A percentile compares a stretch with the other conserved stretches of the same genome.
Conservation (phyloP, 2,888 invertebrate species). For the Xestia rhomboidea region DNA sequence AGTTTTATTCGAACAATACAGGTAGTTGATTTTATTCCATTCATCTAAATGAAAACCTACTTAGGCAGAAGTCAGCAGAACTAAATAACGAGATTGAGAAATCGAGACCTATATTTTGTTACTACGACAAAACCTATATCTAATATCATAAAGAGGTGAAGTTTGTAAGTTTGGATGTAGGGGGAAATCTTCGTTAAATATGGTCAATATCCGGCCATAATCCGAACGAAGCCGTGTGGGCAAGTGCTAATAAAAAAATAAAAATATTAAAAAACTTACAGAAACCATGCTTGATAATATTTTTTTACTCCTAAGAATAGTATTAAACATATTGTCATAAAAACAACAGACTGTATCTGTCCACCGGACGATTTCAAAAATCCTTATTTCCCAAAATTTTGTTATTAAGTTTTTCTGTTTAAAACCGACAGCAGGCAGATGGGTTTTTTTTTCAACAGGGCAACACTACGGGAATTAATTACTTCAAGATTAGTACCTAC, state of each 20-base stretch:
- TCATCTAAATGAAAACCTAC: not conserved
- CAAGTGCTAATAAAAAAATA: too few species aligned
- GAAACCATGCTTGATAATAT: not conserved
- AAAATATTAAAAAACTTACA: not conserved
- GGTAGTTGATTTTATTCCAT: not conserved
- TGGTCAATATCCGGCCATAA: too few species aligned
- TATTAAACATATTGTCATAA: not conserved
- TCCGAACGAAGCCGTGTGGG: too few species aligned
- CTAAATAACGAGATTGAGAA: not conserved
- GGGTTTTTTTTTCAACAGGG: slow-evolving; percentile 50
- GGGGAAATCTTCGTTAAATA: too few species aligned
- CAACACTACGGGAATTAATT: slow-evolving; percentile 56
- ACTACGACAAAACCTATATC: too few species aligned
- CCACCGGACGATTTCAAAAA: slow-evolving; percentile 46
- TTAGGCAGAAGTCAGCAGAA: not conserved
- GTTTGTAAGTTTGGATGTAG: too few species aligned
- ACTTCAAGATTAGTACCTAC: slow-evolving; percentile 33
- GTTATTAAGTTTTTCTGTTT: slow-evolving; percentile 66
- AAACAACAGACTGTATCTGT: slow-evolving; percentile 51
- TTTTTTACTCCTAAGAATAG: not conserved
- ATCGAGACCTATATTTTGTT: too few species aligned
- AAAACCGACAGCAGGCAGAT: slow-evolving; percentile 55
- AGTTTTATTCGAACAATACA: not conserved
- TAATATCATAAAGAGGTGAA: too few species aligned
- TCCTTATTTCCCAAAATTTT: slow-evolving; percentile 61